These are phyloP conservation scores for Bombus confusus DNA, from an alignment of 1,140 invertebrate genomes.

Conservation along the genomic window DNA sequence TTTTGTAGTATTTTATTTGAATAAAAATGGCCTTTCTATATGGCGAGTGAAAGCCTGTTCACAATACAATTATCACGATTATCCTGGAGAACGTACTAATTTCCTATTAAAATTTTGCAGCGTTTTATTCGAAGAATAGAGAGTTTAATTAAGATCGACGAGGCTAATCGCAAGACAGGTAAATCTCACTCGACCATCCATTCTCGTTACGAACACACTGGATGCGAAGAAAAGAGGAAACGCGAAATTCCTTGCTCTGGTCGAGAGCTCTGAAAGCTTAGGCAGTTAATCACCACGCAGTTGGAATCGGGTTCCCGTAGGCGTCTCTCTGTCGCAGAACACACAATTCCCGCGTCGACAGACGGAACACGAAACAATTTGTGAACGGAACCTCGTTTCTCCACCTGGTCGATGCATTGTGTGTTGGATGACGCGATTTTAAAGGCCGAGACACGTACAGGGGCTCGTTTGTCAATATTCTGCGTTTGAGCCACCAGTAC, in stretches of 20 bases:
- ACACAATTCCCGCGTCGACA: constrained; percentile 10
- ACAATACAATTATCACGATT: too few species aligned
- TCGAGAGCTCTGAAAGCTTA: neutral
- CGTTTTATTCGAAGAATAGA: neutral
- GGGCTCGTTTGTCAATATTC: constrained; percentile 3
- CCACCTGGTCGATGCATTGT: neutral
- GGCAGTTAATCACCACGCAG: constrained; percentile 31
- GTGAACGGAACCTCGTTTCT: constrained; percentile 25
- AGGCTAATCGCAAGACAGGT: neutral
- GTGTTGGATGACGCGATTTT: neutral
- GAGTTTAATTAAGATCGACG: neutral
- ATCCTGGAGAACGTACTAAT: too few species aligned
- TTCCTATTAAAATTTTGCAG: too few species aligned
- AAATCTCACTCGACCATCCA: neutral
- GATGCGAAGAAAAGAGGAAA: neutral
- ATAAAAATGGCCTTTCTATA: too few species aligned
- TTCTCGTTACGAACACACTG: neutral
- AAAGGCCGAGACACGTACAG: neutral
- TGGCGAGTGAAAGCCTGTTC: too few species aligned
- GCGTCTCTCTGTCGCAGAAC: constrained; percentile 2
- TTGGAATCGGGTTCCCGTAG: constrained; percentile 28
- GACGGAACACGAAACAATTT: constrained; percentile 34
- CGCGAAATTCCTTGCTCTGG: constrained; percentile 20
- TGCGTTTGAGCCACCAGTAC: neutral
- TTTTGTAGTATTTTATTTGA: too few species aligned